Evolutionary conservation across 2,888 invertebrate species (phyloP), one percentile per base, ranked within the genome.

Genomic region (Cepaea hortensis): DNA sequence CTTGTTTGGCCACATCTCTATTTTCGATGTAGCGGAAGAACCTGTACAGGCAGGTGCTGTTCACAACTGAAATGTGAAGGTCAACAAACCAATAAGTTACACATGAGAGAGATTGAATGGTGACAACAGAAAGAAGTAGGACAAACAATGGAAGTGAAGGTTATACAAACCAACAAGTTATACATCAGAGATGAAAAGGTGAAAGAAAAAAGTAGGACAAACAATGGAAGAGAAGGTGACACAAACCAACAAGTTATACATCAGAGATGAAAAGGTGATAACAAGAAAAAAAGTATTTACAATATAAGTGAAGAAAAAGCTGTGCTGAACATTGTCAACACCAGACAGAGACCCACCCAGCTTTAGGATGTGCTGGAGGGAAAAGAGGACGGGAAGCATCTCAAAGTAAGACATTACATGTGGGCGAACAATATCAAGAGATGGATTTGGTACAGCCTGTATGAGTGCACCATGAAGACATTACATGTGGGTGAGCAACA

Each of bases 11-110:
- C 7, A 99, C 99, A 94, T 99, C 99, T 84, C 99, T 96, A 94
- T 99, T 99, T 95, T 99, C 99, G 89, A 99, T 99, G 95, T 99
- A 99, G 94, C 99, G 99, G 95, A 99, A 99, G 95, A 99, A 99
- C 90, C 99, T 96, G 94, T 99, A 98, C 96, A 99, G 97, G 75
- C 97, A 97, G 9, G 98, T 99, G 93, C 98, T 98, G 93, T 98
- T 96, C 81, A 99, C 97, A 87, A 98, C 97, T 97, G 94, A 46
- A 81, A 73, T n/a, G 11, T 23, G 55, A 23, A 77, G 55, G 20
- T 23, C 35, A 23, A 23, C 13, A 23, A 35, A 13, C 23, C 13
- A 73, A 13, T 2, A 73, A 73, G 13, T 35, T 73, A 35, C 35
- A 73, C 23, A 13, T 5, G 5, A 23, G 5, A 23, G 6, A 35